phyloP scores from a whole-genome alignment of 2,888 invertebrate species.

The Drosophila anomelani region DNA sequence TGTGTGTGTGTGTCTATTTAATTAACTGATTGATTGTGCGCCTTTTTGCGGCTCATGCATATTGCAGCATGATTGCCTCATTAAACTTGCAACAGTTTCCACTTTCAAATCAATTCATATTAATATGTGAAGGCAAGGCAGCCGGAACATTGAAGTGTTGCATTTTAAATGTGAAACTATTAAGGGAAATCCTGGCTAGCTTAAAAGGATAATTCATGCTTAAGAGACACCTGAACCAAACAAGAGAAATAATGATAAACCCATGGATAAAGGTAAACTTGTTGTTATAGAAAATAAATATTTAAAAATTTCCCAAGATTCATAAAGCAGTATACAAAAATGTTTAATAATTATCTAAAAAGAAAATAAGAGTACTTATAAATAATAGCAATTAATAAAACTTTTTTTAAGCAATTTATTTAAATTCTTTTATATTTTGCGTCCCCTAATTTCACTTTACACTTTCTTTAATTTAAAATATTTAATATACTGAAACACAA shows the following conservation, averaged over 20 bases:
- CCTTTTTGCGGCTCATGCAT: constrained; percentile 19
- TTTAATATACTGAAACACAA: not conserved
- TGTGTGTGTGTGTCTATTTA: constrained; percentile 2
- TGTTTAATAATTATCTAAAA: too few species aligned
- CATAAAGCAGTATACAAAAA: not conserved
- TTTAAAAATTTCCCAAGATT: not conserved
- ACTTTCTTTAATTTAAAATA: not conserved
- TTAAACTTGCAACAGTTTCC: constrained; percentile 27
- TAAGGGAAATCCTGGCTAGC: not conserved
- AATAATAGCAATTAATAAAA: too few species aligned
- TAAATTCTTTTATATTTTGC: too few species aligned
- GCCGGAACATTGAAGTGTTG: constrained; percentile 2
- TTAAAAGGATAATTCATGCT: not conserved
- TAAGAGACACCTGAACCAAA: not conserved
- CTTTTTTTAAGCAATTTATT: too few species aligned
- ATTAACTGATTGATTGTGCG: constrained; percentile 37
- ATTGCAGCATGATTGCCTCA: constrained; percentile 22
- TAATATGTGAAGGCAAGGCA: constrained; percentile 11
- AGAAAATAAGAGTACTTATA: too few species aligned
- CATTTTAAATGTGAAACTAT: constrained; percentile 32
- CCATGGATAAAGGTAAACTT: not conserved
- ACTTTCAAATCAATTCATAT: constrained; percentile 19
- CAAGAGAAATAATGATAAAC: not conserved
- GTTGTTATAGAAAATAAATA: not conserved
- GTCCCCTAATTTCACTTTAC: not conserved